Conservation (phyloP, 2,113 vertebrate species). For the Charadrius vociferus region DNA sequence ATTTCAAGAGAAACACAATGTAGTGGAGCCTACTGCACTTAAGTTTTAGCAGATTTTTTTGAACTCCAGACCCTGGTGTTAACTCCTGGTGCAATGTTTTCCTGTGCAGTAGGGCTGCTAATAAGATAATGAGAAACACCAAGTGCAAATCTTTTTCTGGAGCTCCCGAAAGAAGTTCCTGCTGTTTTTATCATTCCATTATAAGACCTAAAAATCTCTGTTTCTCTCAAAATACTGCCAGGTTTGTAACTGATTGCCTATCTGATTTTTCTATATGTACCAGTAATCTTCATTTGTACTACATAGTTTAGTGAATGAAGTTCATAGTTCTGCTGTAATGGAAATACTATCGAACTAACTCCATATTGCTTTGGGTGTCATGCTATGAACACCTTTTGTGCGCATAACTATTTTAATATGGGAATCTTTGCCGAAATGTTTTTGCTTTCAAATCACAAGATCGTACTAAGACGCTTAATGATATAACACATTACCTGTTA, state of each 20-base stretch:
- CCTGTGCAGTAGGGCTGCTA: conserved; percentile 1
- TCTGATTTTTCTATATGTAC: conserved; percentile 71
- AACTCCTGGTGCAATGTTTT: conserved; percentile 26
- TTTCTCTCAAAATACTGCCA: conserved; percentile 76
- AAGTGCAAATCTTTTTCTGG: conserved; percentile 17
- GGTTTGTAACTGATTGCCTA: conserved; percentile 73
- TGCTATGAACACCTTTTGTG: conserved; percentile 55
- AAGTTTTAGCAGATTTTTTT: conserved; percentile 27
- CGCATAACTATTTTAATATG: conserved; percentile 55
- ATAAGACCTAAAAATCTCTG: conserved; percentile 52
- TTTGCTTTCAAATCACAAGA: conserved; percentile 47
- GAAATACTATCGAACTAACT: conserved; percentile 32
- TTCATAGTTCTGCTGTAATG: conserved; percentile 22
- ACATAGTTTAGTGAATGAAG: conserved; percentile 24
- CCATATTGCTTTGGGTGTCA: conserved; percentile 53
- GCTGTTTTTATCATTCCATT: conserved; percentile 74
- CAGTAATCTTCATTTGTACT: conserved; percentile 67
- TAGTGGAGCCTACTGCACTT: conserved; percentile 46
- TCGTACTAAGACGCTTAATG: conserved; percentile 44
- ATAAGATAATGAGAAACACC: conserved; percentile 10
- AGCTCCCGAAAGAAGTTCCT: conserved; percentile 46
- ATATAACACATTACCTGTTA: conserved; percentile 40
- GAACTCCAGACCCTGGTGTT: conserved; percentile 13
- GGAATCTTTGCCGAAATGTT: conserved; percentile 26
- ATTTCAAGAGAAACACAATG: conserved; percentile 30